Evolutionary conservation across 1,140 invertebrate species (phyloP), one percentile per base, ranked within the genome.

Genomic region (Littorina saxatilis): DNA sequence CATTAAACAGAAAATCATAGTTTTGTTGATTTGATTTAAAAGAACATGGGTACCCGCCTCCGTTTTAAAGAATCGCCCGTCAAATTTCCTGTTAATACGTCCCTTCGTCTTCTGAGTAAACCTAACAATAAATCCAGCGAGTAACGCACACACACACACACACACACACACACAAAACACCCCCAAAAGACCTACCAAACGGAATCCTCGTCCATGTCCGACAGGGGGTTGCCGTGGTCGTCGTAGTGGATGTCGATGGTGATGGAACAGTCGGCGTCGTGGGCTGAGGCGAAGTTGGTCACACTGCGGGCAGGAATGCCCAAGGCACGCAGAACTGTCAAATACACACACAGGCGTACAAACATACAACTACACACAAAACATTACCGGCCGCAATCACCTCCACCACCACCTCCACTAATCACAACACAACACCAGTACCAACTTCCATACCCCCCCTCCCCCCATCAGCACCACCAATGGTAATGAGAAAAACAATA

Each of bases 201-300:
- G 4, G 86, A 86, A 72, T 88, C 87, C 17, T 37, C 23, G 43
- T 27, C 52, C 39, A 50, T 37, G 39, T 61, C 37, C 5, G 0
- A 17, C 23, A 79, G 17, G 1, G 37, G 27, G 5, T 80, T 55
- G 43, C 75, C 81, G 11, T 80, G 43, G n/a, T 80, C 82, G 40
- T 97, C 94, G 0, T 95, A 94, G 89, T 97, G 95, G 70, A 96
- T 96, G 88, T 99, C 97, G 13, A 99, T 95, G 0, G 97, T 98
- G n/a, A 98, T 92, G 15, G 70, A 50, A 83, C 94, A 95, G 88
- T 98, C 96, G 0, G 96, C 98, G 90, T 99, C 97, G 90, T 99
- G 98, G 9, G 97, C 97, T 9, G 97, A 97, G 0, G 95, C 94
- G 89, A 96, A 98, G 86, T 97, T 98, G 0, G 97, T 97, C 0